Percentiles rank a stretch among this genome's conserved stretches.
These are phyloP conservation scores for Catonia carolina DNA, from an alignment of 2,888 invertebrate species.

Conservation along the genomic window DNA sequence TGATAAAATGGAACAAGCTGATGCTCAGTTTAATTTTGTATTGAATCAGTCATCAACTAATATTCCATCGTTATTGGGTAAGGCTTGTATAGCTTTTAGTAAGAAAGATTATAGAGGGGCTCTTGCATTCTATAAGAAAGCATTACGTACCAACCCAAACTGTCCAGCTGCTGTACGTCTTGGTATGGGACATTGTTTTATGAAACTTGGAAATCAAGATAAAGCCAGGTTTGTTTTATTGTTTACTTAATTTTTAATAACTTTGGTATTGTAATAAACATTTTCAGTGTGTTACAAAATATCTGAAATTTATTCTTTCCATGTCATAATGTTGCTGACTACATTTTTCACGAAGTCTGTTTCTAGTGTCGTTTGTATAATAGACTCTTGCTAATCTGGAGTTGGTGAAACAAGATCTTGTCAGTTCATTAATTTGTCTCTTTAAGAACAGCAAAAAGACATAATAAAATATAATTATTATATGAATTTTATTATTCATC, in stretches of 20 bases:
- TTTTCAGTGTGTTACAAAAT: not conserved
- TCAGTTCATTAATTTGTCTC: no score
- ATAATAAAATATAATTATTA: no score
- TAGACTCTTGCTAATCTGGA: no score
- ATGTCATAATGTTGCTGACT: not conserved
- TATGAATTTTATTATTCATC: no score
- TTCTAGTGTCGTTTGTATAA: not conserved
- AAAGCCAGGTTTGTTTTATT: constrained; percentile 66
- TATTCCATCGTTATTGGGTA: constrained; percentile 93
- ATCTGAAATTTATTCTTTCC: not conserved
- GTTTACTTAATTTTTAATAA: not conserved
- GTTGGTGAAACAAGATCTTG: no score
- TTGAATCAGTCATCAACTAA: constrained; percentile 91
- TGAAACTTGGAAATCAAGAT: constrained; percentile 90
- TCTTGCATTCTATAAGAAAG: constrained; percentile 96
- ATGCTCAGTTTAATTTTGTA: constrained; percentile 99
- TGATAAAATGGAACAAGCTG: constrained; percentile 99
- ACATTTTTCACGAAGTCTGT: not conserved
- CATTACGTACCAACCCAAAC: constrained; percentile 88
- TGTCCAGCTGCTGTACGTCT: constrained; percentile 94
- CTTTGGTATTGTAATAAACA: not conserved
- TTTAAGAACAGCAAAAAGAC: no score
- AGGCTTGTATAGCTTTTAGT: constrained; percentile 98
- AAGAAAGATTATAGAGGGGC: constrained; percentile 94
- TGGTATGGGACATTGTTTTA: constrained; percentile 98